Base-by-base conservation (phyloP, 2,888 invertebrate genomes). In the Drosophila maculinotata region DNA sequence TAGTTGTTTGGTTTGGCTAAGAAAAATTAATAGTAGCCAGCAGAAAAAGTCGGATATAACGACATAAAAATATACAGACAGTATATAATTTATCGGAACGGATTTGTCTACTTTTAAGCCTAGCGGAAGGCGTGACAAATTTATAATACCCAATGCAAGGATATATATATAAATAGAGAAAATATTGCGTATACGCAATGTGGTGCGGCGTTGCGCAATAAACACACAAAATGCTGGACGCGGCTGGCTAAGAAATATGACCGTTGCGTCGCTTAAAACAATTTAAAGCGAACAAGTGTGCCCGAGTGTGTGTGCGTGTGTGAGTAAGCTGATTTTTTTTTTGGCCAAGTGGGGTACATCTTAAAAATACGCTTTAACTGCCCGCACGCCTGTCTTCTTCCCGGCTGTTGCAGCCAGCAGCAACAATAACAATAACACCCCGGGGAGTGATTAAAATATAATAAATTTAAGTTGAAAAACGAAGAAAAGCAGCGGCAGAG, bases 361-460 rank as follows among this genome's bases (percentile, higher is more conserved):
- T 78, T 81, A 74, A 84, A 80, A 80, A 76, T 78, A 78, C 67
- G 54, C 72, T 83, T 87, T 79, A 84, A 87, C 71, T 69, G 85
- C 63, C 74, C 54, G 71, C n/a, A 3, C 3, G 25, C 12, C 14
- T n/a, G n/a, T n/a, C n/a, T n/a, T n/a, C n/a, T n/a, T n/a, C n/a
- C n/a, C n/a, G n/a, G n/a, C n/a, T n/a, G n/a, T n/a, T n/a, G n/a
- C 70, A 73, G 80, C 71, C 69, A 72, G 76, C 79, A 67, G 52
- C 74, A 69, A 73, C 74, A 72, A 72, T 64, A 72, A 73, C 72
- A 73, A 72, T 65, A 72, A 73, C 72, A 65, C 90, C 85, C 88
- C 60, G 59, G 90, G 88, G 90, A 88, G 90, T 90, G 90, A 90
- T 90, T 90, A 90, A 90, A 90, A 89, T 90, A 90, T 89, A 90